These are phyloP conservation scores for Lepisosteus osseus DNA, from an alignment of 2,113 vertebrate genomes.

Conservation along the genomic window DNA sequence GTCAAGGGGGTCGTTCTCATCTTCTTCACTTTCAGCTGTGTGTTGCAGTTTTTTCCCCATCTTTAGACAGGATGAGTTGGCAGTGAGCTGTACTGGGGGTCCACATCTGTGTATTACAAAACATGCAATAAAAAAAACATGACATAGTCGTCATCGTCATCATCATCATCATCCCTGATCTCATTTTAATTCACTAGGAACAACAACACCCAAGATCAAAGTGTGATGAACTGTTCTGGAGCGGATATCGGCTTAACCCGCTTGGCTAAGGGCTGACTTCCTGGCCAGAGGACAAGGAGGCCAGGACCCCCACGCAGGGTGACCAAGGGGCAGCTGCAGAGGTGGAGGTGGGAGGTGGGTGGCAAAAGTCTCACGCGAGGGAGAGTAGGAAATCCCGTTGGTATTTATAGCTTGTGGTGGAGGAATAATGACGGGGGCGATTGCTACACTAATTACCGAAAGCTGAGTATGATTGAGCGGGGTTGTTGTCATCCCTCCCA, in stretches of 20 bases:
- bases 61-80: neutral
- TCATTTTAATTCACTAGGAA: neutral
- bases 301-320: too few species aligned
- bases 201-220: too few species aligned
- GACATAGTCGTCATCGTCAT: neutral
- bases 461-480: too few species aligned
- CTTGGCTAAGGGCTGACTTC: too few species aligned
- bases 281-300: too few species aligned
- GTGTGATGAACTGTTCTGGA: too few species aligned
- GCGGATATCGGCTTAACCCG: too few species aligned
- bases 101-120: neutral
- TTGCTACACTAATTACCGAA: too few species aligned
- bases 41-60: neutral
- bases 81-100: slow-evolving; percentile 6
- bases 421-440: neutral
- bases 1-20: neutral
- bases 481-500: too few species aligned
- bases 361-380: neutral
- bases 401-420: neutral
- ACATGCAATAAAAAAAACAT: neutral
- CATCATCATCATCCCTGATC: neutral
- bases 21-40: neutral
- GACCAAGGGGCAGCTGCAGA: too few species aligned
- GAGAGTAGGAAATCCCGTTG: neutral
- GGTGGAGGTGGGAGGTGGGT: too few species aligned